Conservation (phyloP, 1,140 invertebrate species). For the Brachionus asplanchnoidis region DNA sequence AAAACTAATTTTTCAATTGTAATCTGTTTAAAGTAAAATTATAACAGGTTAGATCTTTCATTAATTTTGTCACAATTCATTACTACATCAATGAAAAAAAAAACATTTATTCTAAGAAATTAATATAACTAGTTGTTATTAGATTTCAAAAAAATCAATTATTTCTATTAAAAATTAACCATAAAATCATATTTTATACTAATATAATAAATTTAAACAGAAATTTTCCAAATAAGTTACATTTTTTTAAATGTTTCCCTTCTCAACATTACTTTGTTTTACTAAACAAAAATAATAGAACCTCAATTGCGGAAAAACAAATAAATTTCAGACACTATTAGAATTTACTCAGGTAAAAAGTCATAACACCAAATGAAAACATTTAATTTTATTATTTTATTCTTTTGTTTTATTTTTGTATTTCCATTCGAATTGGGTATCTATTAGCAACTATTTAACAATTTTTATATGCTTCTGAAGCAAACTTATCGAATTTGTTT, state of each 20-base stretch:
- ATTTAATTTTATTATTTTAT: neutral
- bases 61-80: too few relatives aligned
- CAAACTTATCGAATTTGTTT: neutral
- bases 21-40: too few relatives aligned
- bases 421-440: neutral
- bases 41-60: too few relatives aligned
- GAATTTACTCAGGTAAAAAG: neutral
- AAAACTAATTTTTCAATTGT: too few relatives aligned
- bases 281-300: neutral
- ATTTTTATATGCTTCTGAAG: neutral
- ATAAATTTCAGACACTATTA: neutral
- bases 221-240: neutral
- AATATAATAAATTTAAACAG: neutral
- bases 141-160: neutral
- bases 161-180: neutral
- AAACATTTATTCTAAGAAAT: too few relatives aligned
- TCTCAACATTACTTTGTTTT: neutral
- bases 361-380: neutral
- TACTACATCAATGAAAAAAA: too few relatives aligned
- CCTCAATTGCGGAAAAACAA: neutral
- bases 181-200: neutral
- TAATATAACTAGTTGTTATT: too few relatives aligned
- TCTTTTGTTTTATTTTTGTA: neutral
- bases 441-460: slow-evolving; percentile 22
- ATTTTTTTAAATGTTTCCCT: neutral